Conservation (phyloP, 1,140 invertebrate genomes). For the Hylaeus anthracinus region DNA sequence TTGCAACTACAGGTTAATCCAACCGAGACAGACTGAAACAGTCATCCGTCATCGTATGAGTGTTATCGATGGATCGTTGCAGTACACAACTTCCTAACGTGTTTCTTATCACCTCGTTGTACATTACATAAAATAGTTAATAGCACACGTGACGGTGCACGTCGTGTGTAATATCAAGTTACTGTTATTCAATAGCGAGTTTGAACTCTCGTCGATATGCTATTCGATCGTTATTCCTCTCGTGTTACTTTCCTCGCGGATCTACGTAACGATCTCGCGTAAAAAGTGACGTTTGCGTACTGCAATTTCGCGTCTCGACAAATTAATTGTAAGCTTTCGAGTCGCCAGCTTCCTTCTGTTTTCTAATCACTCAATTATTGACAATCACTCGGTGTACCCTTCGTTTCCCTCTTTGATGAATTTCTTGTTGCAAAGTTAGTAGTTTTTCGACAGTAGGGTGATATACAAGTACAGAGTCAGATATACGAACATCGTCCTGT, state of each 20-base stretch:
- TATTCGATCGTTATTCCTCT: slow-evolving; percentile 1
- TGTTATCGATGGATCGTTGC: neutral
- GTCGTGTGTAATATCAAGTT: neutral
- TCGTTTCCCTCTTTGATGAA: neutral
- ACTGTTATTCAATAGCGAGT: slow-evolving; percentile 14
- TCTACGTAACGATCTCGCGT: slow-evolving; percentile 39
- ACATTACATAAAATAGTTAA: slow-evolving; percentile 24
- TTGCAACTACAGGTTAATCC: neutral
- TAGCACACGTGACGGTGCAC: neutral
- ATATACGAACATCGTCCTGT: too few relatives aligned
- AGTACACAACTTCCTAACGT: neutral
- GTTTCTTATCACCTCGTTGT: neutral
- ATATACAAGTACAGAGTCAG: too few relatives aligned
- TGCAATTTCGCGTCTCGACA: slow-evolving; percentile 39
- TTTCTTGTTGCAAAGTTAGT: too few relatives aligned
- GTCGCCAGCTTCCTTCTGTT: neutral
- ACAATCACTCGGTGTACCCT: neutral
- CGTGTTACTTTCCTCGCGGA: slow-evolving; percentile 25
- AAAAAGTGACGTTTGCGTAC: slow-evolving; percentile 42
- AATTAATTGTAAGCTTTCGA: neutral
- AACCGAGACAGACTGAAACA: neutral
- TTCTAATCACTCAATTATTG: neutral
- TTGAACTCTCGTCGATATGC: slow-evolving; percentile 5
- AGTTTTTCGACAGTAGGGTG: too few relatives aligned
- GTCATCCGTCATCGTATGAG: neutral